phyloP scores from a whole-genome alignment of 2,113 vertebrate genomes.

The Caretta caretta region DNA sequence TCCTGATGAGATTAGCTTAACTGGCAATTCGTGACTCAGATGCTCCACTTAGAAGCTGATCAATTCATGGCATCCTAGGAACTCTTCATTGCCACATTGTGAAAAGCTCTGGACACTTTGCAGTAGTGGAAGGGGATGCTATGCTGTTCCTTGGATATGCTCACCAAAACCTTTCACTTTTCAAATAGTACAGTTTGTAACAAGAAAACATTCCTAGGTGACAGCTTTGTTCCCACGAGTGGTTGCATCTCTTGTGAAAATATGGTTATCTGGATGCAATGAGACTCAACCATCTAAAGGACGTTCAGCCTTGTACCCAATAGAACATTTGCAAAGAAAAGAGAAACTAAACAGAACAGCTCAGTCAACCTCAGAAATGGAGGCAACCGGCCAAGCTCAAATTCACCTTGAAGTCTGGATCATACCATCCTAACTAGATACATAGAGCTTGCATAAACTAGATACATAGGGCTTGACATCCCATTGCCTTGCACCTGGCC shows the following conservation, averaged over 20 bases:
- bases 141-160: background rate
- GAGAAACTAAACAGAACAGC: background rate
- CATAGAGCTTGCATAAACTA: background rate
- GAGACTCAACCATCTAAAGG: background rate
- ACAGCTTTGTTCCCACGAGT: fast-evolving
- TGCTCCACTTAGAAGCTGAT: background rate
- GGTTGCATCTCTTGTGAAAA: background rate
- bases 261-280: background rate
- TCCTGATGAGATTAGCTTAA: background rate
- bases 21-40: background rate
- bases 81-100: background rate
- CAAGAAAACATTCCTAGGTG: background rate
- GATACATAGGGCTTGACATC: background rate
- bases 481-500: background rate
- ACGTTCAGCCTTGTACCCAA: background rate
- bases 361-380: background rate
- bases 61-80: background rate
- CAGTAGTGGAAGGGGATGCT: background rate
- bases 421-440: background rate
- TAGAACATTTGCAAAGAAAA: background rate
- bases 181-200: background rate
- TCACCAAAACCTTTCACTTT: background rate
- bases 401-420: background rate
- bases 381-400: background rate
- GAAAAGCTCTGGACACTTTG: background rate